These are phyloP conservation scores for Drosophila bipectinata DNA, from an alignment of 1,140 invertebrate genomes.

Conservation along the genomic window DNA sequence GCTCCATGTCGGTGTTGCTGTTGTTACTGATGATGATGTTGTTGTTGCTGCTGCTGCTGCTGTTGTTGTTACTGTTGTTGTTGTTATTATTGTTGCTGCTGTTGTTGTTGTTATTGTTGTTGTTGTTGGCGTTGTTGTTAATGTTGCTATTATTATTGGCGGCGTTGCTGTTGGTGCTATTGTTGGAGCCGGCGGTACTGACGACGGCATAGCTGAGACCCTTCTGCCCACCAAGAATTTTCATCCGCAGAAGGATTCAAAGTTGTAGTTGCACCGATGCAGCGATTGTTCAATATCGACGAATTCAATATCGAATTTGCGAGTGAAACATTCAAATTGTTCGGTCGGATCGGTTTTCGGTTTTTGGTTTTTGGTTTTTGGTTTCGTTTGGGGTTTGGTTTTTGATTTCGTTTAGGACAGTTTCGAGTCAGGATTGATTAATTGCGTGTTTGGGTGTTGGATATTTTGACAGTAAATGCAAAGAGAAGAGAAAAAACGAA, in stretches of 20 bases:
- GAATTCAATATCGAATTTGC: slow-evolving; percentile 18
- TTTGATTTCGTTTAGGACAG: slow-evolving; percentile 9
- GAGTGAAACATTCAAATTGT: slow-evolving; percentile 2
- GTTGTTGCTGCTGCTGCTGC: slow-evolving; percentile 9
- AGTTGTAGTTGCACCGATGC: slow-evolving; percentile 42
- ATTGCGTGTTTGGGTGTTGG: slow-evolving; percentile 41
- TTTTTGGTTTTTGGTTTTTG: slow-evolving; percentile 2
- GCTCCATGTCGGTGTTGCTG: slow-evolving; percentile 52
- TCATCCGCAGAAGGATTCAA: slow-evolving; percentile 32
- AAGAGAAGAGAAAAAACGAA: slow-evolving; percentile 79
- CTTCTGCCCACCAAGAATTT: slow-evolving; percentile 41
- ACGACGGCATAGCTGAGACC: slow-evolving; percentile 29
- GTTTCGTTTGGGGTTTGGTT: slow-evolving; percentile 18
- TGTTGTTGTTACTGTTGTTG: slow-evolving; percentile 15
- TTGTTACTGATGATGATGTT: slow-evolving; percentile 31
- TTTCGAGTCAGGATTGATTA: slow-evolving; percentile 9
- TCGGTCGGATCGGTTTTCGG: slow-evolving; percentile 11
- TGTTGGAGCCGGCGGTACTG: slow-evolving; percentile 2
- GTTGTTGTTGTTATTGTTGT: neutral
- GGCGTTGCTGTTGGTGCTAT: neutral
- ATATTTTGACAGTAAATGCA: slow-evolving; percentile 68
- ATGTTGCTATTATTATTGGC: neutral
- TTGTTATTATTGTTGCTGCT: neutral
- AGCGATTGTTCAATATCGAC: neutral
- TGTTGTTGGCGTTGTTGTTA: slow-evolving; percentile 8